Evolutionary conservation across 2,888 invertebrate species (phyloP).

Genomic region (Acleris cristana): DNA sequence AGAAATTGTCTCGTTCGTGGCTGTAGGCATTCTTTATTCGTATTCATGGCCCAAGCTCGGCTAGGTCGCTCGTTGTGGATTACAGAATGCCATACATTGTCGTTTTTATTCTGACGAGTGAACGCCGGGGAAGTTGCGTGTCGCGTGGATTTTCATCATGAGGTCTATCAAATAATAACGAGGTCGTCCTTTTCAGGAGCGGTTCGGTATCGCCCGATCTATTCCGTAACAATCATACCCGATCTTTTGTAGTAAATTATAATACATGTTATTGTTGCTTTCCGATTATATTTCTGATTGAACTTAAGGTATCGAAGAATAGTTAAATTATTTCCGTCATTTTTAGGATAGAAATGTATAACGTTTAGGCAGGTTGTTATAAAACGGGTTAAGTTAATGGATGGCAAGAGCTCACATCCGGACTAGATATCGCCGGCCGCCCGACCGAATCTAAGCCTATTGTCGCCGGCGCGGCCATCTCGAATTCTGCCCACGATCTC

Average conservation of each 20-base stretch:
- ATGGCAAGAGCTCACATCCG: constrained; percentile 61
- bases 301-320: constrained; percentile 27
- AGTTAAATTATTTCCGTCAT: constrained; percentile 8
- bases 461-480: constrained; percentile 70
- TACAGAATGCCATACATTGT: constrained; percentile 71
- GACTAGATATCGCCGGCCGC: constrained; percentile 51
- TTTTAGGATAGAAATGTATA: not conserved
- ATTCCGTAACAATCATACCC: constrained; percentile 66
- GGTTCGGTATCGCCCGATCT: constrained; percentile 68
- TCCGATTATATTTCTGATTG: constrained; percentile 33
- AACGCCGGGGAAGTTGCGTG: constrained; percentile 79
- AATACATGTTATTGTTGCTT: constrained; percentile 64
- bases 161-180: constrained; percentile 80
- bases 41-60: constrained; percentile 65
- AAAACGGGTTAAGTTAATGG: constrained; percentile 64
- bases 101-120: constrained; percentile 77
- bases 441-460: constrained; percentile 67
- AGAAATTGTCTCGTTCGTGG: constrained; percentile 67
- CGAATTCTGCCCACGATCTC: constrained; percentile 75
- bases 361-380: constrained; percentile 7
- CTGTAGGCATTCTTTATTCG: constrained; percentile 67
- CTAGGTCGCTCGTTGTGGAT: constrained; percentile 53
- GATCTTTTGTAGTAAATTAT: constrained; percentile 73
- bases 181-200: constrained; percentile 69
- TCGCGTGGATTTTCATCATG: constrained; percentile 76